Percentiles rank a stretch among this genome's conserved stretches.
phyloP scores from a whole-genome alignment of 1,140 invertebrate species.

The Drosophila repletoides region DNA sequence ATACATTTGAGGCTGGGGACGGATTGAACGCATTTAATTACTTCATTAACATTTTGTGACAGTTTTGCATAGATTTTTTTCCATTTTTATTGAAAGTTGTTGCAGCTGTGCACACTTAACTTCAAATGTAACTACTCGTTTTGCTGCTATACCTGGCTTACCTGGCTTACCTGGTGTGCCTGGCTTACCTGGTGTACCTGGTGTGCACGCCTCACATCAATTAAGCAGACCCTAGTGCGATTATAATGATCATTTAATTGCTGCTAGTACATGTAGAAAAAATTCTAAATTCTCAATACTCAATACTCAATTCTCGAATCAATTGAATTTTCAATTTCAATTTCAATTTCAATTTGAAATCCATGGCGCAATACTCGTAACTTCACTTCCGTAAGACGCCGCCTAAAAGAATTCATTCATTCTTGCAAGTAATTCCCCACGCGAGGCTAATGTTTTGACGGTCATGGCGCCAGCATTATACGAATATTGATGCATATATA shows the following conservation, averaged over 20 bases:
- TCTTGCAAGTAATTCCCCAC: slow-evolving; percentile 48
- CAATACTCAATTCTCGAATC: neutral
- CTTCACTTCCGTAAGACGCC: slow-evolving; percentile 49
- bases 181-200: too few species aligned
- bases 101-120: slow-evolving; percentile 4
- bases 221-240: slow-evolving; percentile 3
- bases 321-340: neutral
- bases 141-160: too few species aligned
- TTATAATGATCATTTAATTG: slow-evolving; percentile 61
- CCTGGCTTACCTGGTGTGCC: too few species aligned
- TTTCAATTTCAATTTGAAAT: too few species aligned
- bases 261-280: neutral
- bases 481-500: too few species aligned
- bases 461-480: slow-evolving; percentile 9
- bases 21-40: slow-evolving; percentile 35
- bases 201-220: slow-evolving; percentile 19
- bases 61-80: slow-evolving; percentile 50
- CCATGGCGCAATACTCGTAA: too few species aligned
- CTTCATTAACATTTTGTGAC: slow-evolving; percentile 57
- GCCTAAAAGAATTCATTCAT: slow-evolving; percentile 46
- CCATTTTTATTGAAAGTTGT: slow-evolving; percentile 22
- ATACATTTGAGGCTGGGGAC: neutral
- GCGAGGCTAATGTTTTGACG: slow-evolving; percentile 29
- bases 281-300: too few species aligned
- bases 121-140: neutral